Evolutionary conservation across 2,113 vertebrate species (phyloP).

Genomic region (Aspiorhynchus laticeps): DNA sequence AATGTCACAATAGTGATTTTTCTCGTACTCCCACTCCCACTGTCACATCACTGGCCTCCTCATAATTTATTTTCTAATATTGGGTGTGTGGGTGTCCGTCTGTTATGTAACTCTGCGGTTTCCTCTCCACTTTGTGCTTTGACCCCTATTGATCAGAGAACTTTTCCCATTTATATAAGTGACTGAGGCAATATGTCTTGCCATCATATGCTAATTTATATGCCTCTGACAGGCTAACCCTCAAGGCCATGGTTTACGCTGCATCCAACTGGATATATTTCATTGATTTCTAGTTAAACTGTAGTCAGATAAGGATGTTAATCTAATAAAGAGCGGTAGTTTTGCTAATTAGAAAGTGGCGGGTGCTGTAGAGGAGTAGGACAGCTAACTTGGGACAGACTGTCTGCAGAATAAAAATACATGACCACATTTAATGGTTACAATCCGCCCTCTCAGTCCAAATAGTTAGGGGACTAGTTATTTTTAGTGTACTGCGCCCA

Average conservation of each 20-base stretch:
- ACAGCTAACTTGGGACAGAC: background rate
- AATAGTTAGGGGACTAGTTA: constrained; percentile 66
- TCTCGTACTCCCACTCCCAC: no score
- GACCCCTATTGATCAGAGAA: constrained; percentile 60
- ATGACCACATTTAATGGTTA: constrained; percentile 26
- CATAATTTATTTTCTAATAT: constrained; percentile 1
- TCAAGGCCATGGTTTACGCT: constrained; percentile 55
- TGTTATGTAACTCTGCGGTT: constrained; percentile 11
- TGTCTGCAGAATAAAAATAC: constrained; percentile 28
- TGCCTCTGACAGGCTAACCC: constrained; percentile 55
- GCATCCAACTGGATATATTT: constrained; percentile 34
- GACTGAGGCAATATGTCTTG: constrained; percentile 41
- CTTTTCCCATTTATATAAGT: constrained; percentile 32
- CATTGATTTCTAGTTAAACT: constrained; percentile 38
- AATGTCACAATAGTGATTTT: constrained; percentile 17
- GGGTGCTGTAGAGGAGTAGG: background rate
- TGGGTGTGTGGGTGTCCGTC: background rate
- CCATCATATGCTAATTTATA: constrained; percentile 23
- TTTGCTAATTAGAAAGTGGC: constrained; percentile 12
- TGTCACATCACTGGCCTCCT: background rate
- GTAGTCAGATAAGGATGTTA: constrained; percentile 16
- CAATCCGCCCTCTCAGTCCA: constrained; percentile 58
- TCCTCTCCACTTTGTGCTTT: constrained; percentile 25
- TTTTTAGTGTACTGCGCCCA: constrained; percentile 58
- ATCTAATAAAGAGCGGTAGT: constrained; percentile 6